Evolutionary conservation across 2,113 vertebrate species (phyloP).

Genomic region (Willisornis vidua): DNA sequence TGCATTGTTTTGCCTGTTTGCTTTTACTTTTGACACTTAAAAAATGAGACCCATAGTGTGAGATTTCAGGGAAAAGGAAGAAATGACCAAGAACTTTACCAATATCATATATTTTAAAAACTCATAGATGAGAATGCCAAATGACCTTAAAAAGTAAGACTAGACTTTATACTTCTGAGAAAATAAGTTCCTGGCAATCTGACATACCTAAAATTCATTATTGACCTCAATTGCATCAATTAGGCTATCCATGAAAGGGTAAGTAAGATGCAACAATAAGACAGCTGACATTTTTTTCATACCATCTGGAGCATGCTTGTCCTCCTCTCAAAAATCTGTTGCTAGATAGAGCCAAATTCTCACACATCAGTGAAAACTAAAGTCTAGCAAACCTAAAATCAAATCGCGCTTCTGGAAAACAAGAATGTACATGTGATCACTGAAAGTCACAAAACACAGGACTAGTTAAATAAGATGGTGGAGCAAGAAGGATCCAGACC

Average conservation of each 20-base stretch:
- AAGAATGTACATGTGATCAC: neutral
- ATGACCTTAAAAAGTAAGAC: neutral
- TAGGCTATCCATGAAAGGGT: neutral
- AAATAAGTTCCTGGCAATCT: neutral
- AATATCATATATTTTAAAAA: neutral
- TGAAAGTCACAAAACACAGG: neutral
- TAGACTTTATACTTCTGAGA: neutral
- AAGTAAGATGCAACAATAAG: neutral
- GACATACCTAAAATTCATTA: neutral
- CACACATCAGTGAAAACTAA: slow-evolving; percentile 22
- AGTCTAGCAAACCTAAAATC: slow-evolving; percentile 53
- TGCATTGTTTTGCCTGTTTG: neutral
- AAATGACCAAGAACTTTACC: neutral
- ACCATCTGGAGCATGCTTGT: slow-evolving; percentile 39
- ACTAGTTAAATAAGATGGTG: neutral
- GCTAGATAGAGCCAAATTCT: slow-evolving; percentile 48
- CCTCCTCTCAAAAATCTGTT: slow-evolving; percentile 56
- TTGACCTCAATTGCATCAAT: neutral
- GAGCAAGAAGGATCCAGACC: neutral
- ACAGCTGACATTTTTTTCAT: slow-evolving; percentile 31
- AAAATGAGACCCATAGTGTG: neutral
- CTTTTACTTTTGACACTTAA: neutral
- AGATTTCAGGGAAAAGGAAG: neutral
- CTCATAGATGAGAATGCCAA: neutral
- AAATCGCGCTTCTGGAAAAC: neutral